These are phyloP conservation scores for Portunus trituberculatus DNA, from an alignment of 1,140 invertebrate genomes.

Conservation along the genomic window DNA sequence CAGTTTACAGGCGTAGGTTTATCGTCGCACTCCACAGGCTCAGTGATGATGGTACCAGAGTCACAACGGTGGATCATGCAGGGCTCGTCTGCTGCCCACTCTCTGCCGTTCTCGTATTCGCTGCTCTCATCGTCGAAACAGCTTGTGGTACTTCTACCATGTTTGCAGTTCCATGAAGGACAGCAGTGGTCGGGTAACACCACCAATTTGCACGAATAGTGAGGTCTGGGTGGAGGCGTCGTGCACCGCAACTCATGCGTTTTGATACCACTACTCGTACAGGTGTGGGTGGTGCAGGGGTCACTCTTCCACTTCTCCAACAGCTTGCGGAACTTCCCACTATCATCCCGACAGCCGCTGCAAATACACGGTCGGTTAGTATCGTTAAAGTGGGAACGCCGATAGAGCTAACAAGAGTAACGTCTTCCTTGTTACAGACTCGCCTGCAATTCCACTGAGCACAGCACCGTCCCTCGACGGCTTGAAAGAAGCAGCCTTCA, in stretches of 20 bases:
- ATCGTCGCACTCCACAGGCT: neutral
- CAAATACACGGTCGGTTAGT: neutral
- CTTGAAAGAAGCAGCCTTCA: neutral
- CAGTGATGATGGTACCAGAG: neutral
- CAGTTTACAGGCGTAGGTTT: neutral
- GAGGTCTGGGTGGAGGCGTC: neutral
- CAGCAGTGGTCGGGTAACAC: neutral
- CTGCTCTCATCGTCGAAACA: neutral
- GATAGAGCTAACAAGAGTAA: neutral
- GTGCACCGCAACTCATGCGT: neutral
- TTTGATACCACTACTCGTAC: neutral
- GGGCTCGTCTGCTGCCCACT: neutral
- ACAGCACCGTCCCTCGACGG: neutral
- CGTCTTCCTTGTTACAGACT: neutral
- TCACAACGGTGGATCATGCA: neutral
- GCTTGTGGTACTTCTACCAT: neutral
- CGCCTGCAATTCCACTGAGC: conserved; percentile 3
- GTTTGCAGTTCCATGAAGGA: neutral
- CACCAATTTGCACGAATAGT: neutral
- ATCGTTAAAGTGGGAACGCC: too few species aligned
- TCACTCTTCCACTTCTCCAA: neutral
- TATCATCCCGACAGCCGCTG: neutral
- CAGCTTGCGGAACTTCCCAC: neutral
- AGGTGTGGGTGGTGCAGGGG: conserved; percentile 32
- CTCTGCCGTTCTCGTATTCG: neutral